These are phyloP conservation scores for Colaptes auratus DNA, from an alignment of 2,113 vertebrate species.

Conservation along the genomic window DNA sequence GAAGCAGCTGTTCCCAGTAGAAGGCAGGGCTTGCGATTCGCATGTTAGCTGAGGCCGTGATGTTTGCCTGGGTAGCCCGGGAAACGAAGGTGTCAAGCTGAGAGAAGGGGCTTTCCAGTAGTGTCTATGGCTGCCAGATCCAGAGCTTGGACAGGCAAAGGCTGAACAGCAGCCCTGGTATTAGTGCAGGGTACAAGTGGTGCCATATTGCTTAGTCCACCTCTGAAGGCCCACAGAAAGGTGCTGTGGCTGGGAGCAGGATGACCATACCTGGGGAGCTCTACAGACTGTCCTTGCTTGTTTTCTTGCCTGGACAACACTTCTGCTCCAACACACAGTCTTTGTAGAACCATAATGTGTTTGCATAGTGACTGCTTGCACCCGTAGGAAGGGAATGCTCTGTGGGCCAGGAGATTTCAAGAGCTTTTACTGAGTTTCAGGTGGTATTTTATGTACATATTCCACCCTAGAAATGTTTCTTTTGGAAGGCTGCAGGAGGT, in stretches of 20 bases:
- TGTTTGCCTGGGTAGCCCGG: neutral
- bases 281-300: neutral
- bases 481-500: neutral
- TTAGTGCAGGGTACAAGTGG: neutral
- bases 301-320: neutral
- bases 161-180: neutral
- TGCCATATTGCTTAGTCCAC: neutral
- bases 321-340: neutral
- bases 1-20: neutral
- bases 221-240: neutral
- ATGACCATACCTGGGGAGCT: neutral
- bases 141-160: neutral
- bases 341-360: neutral
- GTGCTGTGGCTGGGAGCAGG: neutral
- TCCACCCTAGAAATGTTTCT: slow-evolving; percentile 35
- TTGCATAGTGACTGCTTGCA: neutral
- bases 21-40: neutral
- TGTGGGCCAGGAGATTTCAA: neutral
- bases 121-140: neutral
- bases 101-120: neutral
- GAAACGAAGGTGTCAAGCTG: neutral
- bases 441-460: slow-evolving; percentile 9
- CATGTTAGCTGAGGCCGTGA: neutral
- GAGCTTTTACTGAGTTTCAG: neutral
- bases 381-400: neutral